These are phyloP conservation scores for Tympanoctomys barrerae DNA, from an alignment of 2,797 vertebrate species.

Conservation along the genomic window DNA sequence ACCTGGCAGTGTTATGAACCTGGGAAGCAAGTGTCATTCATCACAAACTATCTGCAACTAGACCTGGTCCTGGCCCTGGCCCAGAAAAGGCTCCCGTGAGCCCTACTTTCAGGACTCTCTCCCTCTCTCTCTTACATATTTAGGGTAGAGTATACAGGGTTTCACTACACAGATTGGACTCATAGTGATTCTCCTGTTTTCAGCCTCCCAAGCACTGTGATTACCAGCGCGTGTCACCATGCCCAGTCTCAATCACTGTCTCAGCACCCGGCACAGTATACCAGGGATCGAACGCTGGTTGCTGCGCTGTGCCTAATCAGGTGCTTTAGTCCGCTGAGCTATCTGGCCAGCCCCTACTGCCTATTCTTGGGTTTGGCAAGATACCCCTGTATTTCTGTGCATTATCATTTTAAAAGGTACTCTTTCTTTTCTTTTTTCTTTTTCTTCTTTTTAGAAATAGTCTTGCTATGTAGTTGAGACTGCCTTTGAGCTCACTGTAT, in stretches of 20 bases:
- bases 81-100: not conserved
- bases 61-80: not conserved
- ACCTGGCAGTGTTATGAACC: not conserved
- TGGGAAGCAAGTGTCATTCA: not conserved
- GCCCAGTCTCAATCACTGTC: too few relatives aligned
- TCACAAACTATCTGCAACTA: not conserved
- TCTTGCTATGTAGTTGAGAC: not conserved
- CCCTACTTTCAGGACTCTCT: not conserved
- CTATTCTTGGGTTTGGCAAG: not conserved
- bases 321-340: too few relatives aligned
- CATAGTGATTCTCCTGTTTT: too few relatives aligned
- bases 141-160: too few relatives aligned
- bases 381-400: not conserved
- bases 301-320: too few relatives aligned
- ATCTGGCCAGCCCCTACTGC: not conserved
- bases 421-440: not conserved
- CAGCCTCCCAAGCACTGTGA: too few relatives aligned
- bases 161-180: too few relatives aligned
- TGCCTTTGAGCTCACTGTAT: not conserved
- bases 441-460: not conserved
- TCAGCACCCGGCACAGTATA: too few relatives aligned
- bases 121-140: too few relatives aligned
- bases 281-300: too few relatives aligned
- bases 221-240: too few relatives aligned
- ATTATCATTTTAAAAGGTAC: not conserved